Conservation (phyloP, 1,140 invertebrate genomes). For the Drosophila mayri region DNA sequence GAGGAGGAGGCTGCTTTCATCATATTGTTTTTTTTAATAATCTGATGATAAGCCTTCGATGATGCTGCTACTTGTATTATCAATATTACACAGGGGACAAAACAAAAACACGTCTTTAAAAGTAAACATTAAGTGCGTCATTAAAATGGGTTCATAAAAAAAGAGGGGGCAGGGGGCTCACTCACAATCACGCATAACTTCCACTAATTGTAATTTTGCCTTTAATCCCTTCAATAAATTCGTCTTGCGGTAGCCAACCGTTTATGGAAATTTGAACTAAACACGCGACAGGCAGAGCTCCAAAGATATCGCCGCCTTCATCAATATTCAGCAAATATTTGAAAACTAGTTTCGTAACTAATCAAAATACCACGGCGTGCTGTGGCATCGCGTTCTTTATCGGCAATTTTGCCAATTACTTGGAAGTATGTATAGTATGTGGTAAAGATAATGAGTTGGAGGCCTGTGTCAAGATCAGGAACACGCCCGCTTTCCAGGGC, state of each 20-base stretch:
- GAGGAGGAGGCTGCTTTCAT: conserved; percentile 23
- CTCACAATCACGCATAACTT: conserved; percentile 26
- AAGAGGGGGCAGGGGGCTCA: too few relatives aligned
- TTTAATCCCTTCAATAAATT: conserved; percentile 29
- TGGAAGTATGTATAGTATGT: conserved; percentile 17
- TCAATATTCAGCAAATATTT: conserved; percentile 42
- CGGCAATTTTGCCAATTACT: conserved; percentile 47
- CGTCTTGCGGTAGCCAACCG: conserved; percentile 6
- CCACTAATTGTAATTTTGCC: conserved; percentile 33
- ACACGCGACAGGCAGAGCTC: conserved; percentile 40
- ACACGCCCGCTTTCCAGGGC: conserved; percentile 52
- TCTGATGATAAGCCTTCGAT: conserved; percentile 30
- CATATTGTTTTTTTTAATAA: conserved; percentile 42
- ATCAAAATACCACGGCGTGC: conserved; percentile 18
- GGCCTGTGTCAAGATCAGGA: conserved; percentile 62
- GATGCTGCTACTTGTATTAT: conserved; percentile 35
- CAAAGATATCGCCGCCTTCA: conserved; percentile 36
- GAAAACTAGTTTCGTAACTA: conserved; percentile 52
- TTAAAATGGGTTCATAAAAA: conserved; percentile 14
- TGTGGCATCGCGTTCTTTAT: conserved; percentile 28
- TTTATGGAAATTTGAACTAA: conserved; percentile 40
- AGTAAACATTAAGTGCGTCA: conserved; percentile 56
- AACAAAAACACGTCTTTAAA: conserved; percentile 29
- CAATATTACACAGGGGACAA: conserved; percentile 38
- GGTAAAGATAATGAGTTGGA: conserved; percentile 21